Conservation (phyloP, 2,797 vertebrate genomes). For the Trachops cirrhosus region DNA sequence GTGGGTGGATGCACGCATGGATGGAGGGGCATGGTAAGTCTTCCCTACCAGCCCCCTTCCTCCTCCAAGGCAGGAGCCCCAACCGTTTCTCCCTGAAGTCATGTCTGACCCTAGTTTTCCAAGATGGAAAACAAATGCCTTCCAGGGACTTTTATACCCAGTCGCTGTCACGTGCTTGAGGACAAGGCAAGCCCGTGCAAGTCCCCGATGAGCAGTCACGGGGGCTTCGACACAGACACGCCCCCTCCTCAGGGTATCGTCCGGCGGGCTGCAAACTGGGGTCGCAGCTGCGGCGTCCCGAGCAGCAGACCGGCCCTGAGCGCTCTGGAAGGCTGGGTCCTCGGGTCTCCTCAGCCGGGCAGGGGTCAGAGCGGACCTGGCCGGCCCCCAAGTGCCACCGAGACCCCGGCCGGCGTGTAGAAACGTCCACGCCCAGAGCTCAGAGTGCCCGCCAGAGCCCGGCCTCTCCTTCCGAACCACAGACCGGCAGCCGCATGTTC, state of each 20-base stretch:
- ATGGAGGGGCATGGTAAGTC: fast-evolving
- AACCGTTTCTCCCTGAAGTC: not conserved
- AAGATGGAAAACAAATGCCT: not conserved
- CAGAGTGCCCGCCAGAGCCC: not conserved
- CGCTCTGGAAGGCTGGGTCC: no score
- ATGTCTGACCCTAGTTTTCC: not conserved
- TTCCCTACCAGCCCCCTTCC: not conserved
- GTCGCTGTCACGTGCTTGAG: fast-evolving
- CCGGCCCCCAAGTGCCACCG: not conserved
- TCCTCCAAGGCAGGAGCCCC: not conserved
- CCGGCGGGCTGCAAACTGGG: not conserved
- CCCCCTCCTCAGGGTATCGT: fast-evolving
- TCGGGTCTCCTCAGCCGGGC: fast-evolving
- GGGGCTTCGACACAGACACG: not conserved
- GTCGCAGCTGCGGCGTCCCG: not conserved
- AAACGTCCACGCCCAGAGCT: not conserved
- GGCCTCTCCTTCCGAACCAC: not conserved
- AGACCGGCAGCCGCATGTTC: fast-evolving
- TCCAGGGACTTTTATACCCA: fast-evolving
- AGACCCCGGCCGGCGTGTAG: not conserved
- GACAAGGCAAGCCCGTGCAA: fast-evolving
- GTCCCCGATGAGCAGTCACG: no score
- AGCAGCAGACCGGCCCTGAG: not conserved
- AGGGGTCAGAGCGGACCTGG: not conserved
- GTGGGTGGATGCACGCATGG: no score